Conservation (phyloP, 1,140 invertebrate genomes). For the Adoxophyes honmai region DNA sequence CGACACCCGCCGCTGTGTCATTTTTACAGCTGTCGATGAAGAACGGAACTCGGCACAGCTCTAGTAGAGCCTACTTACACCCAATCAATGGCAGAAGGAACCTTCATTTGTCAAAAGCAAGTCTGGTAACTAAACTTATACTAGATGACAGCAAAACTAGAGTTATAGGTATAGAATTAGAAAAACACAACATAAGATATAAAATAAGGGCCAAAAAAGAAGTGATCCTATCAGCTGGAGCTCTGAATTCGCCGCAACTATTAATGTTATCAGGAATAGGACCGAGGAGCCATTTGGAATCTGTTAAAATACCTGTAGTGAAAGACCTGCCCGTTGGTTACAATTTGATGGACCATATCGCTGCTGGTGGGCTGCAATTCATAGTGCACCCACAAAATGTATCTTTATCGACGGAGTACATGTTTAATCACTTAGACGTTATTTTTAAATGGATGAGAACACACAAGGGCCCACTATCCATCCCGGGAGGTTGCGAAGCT, state of each 20-base stretch:
- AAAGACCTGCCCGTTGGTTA: conserved; percentile 87
- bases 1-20: conserved; percentile 80
- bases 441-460: conserved; percentile 74
- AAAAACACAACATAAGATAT: conserved; percentile 73
- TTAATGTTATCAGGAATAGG: conserved; percentile 91
- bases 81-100: conserved; percentile 81
- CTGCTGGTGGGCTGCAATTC: conserved; percentile 83
- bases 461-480: conserved; percentile 81
- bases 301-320: conserved; percentile 80
- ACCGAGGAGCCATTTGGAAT: conserved; percentile 81
- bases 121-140: conserved; percentile 84
- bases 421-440: conserved; percentile 61
- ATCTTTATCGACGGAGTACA: conserved; percentile 46
- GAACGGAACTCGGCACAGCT: conserved; percentile 86
- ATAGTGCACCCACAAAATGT: conserved; percentile 76
- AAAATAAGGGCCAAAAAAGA: conserved; percentile 82
- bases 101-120: conserved; percentile 81
- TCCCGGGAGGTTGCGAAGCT: conserved; percentile 89
- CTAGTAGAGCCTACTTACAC: conserved; percentile 85
- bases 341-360: conserved; percentile 89
- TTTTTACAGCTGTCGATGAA: conserved; percentile 82
- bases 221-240: conserved; percentile 86
- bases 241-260: conserved; percentile 86
- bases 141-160: conserved; percentile 82
- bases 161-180: conserved; percentile 82